phyloP scores from a whole-genome alignment of 2,113 vertebrate species.

The Eudyptes chrysolophus region DNA sequence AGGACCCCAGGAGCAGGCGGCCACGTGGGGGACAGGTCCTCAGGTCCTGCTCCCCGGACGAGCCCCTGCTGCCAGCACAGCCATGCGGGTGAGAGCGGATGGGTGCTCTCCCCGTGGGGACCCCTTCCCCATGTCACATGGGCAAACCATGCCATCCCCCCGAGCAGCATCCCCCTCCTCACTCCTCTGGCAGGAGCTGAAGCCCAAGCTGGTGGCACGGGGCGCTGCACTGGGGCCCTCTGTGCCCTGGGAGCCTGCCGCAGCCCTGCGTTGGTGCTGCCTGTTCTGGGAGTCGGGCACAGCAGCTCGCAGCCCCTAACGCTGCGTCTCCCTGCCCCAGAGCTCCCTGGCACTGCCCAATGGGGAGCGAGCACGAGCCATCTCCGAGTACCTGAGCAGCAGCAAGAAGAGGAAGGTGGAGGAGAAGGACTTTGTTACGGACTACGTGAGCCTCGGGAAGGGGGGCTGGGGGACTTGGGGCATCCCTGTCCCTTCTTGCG shows the following conservation, averaged over 20 bases:
- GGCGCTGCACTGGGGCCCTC: background rate
- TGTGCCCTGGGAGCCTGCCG: fast-evolving
- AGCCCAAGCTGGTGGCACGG: fast-evolving
- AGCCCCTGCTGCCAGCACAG: background rate
- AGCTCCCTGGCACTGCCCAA: constrained; percentile 65
- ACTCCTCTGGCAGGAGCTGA: background rate
- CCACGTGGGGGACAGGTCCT: fast-evolving
- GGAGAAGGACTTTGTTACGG: constrained; percentile 88
- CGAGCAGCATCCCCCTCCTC: background rate
- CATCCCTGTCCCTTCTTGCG: background rate
- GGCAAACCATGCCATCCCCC: background rate
- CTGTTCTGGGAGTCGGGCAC: background rate
- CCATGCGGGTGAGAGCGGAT: background rate
- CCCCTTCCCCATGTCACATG: background rate
- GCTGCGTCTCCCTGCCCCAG: background rate
- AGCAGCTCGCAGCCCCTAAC: background rate
- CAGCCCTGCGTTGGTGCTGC: background rate
- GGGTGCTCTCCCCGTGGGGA: background rate
- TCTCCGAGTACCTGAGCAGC: constrained; percentile 89
- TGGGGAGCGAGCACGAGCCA: constrained; percentile 83
- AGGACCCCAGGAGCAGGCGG: background rate
- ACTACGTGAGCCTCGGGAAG: constrained; percentile 76
- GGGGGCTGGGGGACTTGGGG: background rate
- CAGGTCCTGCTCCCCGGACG: fast-evolving
- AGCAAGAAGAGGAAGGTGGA: constrained; percentile 93